Base-by-base conservation (phyloP, 2,888 invertebrate species). In the Brenthis ino region DNA sequence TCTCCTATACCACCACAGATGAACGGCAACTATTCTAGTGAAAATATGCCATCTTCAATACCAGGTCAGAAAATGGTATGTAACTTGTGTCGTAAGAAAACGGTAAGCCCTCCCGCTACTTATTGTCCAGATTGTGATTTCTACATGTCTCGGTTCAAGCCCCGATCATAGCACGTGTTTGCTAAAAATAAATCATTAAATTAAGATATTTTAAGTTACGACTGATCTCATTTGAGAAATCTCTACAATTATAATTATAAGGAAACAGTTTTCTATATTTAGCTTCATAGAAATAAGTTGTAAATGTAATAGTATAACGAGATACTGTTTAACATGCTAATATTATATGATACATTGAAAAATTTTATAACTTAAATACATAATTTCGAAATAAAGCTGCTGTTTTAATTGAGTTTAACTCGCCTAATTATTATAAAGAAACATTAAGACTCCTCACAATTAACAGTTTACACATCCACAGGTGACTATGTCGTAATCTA, bases 41-140 rank as follows among this genome's bases (percentile, higher is more conserved):
- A 89, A 28, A 76, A 75, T 48, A 85, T 83, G 65, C 57, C 78
- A 24, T 89, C 77, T 24, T 66, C 89, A 67, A 94, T 81, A 12
- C 53, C 73, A 50, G 77, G 75, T 53, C 86, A 95, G 77, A 95
- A 95, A 69, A 93, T 94, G 12, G 95, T 95, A 70, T 98, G 98
- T 85, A 96, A 97, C 87, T 93, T 98, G 77, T 98, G 98, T 87
- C 94, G 97, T 69, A 98, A 98, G 85, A 97, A 97, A 81, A 94
- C 95, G 73, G 96, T 97, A 20, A 94, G 94, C 61, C 94, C 96
- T 16, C 96, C 97, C 14, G 95, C 96, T 50, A 94, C 96, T 77
- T 98, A 98, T 84, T 98, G 98, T 87, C 94, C 95, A 63, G 98
- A 98, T 88, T 98, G 98, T 89, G 97, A 98, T 83, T 98, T 96